phyloP scores from a whole-genome alignment of 2,113 vertebrate species.

The Benitochromis conjunctus region DNA sequence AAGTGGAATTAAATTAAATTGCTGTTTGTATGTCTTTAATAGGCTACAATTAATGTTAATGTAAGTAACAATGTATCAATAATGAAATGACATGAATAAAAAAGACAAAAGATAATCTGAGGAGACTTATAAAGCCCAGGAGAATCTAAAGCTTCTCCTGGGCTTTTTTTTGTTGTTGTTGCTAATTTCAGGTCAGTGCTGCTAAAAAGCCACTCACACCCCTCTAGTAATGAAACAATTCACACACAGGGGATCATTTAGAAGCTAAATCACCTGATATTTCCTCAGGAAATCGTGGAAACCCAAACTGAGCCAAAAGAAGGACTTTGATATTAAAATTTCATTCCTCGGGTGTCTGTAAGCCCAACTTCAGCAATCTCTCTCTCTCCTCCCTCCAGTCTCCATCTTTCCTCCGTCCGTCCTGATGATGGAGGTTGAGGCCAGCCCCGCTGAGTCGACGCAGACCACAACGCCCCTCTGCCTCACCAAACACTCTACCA shows the following conservation, averaged over 20 bases:
- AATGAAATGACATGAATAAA: not conserved
- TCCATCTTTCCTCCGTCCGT: conserved; percentile 50
- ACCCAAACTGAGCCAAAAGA: too few species aligned
- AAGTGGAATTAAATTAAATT: not conserved
- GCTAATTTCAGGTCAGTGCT: not conserved
- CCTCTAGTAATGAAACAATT: not conserved
- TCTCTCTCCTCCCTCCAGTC: conserved; percentile 32
- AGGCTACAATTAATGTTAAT: not conserved
- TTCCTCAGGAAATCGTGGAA: not conserved
- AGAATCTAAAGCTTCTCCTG: not conserved
- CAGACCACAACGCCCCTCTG: conserved; percentile 46
- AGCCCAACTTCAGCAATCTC: not conserved
- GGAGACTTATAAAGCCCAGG: not conserved
- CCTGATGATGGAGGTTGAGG: conserved; percentile 61
- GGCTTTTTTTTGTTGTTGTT: not conserved
- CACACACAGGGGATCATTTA: not conserved
- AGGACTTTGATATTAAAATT: not conserved
- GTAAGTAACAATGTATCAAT: not conserved
- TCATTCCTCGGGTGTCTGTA: not conserved
- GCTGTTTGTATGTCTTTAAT: not conserved
- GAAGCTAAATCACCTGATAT: not conserved
- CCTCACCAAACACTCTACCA: conserved; percentile 46
- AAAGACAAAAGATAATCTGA: not conserved
- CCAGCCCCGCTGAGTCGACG: conserved; percentile 60
- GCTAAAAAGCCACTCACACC: not conserved